These are phyloP conservation scores for Cenopis cana DNA, from an alignment of 2,888 invertebrate species.

Conservation along the genomic window DNA sequence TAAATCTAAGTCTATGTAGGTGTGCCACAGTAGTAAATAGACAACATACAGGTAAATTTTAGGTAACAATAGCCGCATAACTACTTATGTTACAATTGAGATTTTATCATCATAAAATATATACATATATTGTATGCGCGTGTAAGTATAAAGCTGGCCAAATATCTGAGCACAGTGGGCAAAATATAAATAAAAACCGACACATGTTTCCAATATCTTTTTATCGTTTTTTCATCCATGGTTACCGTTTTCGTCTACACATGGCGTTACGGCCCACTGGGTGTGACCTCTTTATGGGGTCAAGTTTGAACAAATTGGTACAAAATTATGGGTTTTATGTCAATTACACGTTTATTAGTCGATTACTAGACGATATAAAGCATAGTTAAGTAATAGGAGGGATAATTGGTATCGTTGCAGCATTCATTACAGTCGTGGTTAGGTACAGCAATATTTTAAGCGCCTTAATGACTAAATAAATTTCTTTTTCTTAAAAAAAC, in stretches of 20 bases:
- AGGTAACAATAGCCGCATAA: too few relatives aligned
- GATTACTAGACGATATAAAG: conserved; percentile 46
- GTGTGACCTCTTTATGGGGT: conserved; percentile 71
- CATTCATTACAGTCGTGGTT: not conserved
- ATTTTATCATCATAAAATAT: too few relatives aligned
- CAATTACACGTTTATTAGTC: conserved; percentile 49
- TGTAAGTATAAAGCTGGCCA: not conserved
- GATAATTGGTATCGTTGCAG: not conserved
- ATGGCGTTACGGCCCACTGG: conserved; percentile 64
- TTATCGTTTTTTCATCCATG: conserved; percentile 17
- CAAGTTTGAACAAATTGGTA: conserved; percentile 56
- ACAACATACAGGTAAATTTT: too few relatives aligned
- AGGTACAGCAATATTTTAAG: not conserved
- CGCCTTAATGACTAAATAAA: not conserved
- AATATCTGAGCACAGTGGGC: conserved; percentile 2
- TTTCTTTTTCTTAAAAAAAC: not conserved
- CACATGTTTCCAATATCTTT: conserved; percentile 17
- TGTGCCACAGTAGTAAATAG: too few relatives aligned
- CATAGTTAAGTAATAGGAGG: conserved; percentile 9
- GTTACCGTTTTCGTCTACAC: conserved; percentile 54
- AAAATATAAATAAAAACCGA: conserved; percentile 12
- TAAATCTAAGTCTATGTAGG: too few relatives aligned
- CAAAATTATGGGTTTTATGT: conserved; percentile 52
- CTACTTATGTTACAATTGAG: too few relatives aligned
- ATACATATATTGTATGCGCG: too few relatives aligned